Evolutionary conservation across 2,888 invertebrate genomes (phyloP).

Genomic region (Drosophila picticornis): DNA sequence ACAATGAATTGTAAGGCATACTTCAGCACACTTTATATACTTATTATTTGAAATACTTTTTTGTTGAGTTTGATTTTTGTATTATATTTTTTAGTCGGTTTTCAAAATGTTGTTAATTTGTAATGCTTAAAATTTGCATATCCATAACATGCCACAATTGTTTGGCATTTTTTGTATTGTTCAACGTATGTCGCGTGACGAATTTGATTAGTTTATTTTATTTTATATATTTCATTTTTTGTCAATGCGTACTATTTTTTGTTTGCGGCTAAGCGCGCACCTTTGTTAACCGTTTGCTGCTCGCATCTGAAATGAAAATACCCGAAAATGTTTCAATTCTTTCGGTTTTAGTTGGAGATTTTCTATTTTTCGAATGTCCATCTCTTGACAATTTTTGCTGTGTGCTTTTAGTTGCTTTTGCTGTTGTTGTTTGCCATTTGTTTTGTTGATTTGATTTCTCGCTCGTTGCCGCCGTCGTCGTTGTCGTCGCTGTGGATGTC

Average conservation of each 20-base stretch:
- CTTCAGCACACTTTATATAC: not conserved
- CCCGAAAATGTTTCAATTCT: slow-evolving; percentile 81
- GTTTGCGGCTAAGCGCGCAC: slow-evolving; percentile 69
- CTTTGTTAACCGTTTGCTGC: slow-evolving; percentile 83
- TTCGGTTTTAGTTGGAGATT: slow-evolving; percentile 80
- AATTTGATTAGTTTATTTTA: slow-evolving; percentile 22
- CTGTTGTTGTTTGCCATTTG: slow-evolving; percentile 63
- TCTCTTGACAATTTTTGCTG: slow-evolving; percentile 75
- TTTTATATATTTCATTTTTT: not conserved
- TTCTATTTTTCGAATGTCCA: slow-evolving; percentile 81
- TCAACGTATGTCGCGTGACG: slow-evolving; percentile 28
- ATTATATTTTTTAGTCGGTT: slow-evolving; percentile 15
- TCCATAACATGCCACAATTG: slow-evolving; percentile 22
- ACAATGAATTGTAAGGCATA: not conserved
- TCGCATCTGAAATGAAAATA: slow-evolving; percentile 83
- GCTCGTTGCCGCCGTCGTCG: slow-evolving; percentile 40
- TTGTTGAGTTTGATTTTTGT: not conserved
- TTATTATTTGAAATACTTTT: slow-evolving; percentile 6
- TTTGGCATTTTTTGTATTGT: not conserved
- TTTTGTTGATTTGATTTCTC: slow-evolving; percentile 71
- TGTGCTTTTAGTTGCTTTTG: slow-evolving; percentile 46
- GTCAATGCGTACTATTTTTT: slow-evolving; percentile 38
- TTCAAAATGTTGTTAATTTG: not conserved
- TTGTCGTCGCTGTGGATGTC: slow-evolving; percentile 39
- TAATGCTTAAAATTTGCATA: slow-evolving; percentile 1